Percentiles rank a stretch among this genome's conserved stretches.
Evolutionary conservation across 2,113 vertebrate species (phyloP).

Genomic region (Sphyrna mokarran): DNA sequence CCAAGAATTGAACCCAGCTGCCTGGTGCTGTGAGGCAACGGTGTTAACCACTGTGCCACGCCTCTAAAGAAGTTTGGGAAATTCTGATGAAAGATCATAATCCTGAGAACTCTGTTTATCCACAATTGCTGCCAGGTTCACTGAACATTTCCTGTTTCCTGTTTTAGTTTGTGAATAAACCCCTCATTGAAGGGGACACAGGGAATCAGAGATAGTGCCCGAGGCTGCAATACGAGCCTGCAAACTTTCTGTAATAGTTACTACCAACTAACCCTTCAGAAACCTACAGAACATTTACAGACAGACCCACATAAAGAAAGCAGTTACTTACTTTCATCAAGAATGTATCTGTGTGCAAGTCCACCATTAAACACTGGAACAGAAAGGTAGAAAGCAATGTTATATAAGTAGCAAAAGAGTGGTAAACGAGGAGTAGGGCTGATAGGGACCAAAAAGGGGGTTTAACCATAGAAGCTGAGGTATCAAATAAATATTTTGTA

Average conservation of each 20-base stretch:
- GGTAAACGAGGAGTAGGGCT: too few relatives aligned
- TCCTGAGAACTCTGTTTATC: not conserved
- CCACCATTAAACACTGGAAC: constrained; percentile 20
- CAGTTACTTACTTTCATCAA: not conserved
- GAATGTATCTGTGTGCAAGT: not conserved
- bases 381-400: not conserved
- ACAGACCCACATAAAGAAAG: not conserved
- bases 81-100: not conserved
- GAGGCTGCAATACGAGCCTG: not conserved
- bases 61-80: too few relatives aligned
- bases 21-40: too few relatives aligned
- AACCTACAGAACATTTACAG: not conserved
- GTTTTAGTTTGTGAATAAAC: too few relatives aligned
- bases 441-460: too few relatives aligned
- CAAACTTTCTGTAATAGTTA: not conserved
- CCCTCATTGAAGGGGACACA: not conserved
- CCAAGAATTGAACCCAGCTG: too few relatives aligned
- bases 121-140: not conserved
- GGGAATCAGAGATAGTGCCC: not conserved
- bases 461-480: too few relatives aligned
- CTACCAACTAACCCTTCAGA: not conserved
- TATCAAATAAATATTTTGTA: too few relatives aligned
- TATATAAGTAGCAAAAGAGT: not conserved
- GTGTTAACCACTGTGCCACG: too few relatives aligned
- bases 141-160: not conserved